Conservation (phyloP, 2,113 vertebrate species). For the Dunckerocampus dactyliophorus region DNA sequence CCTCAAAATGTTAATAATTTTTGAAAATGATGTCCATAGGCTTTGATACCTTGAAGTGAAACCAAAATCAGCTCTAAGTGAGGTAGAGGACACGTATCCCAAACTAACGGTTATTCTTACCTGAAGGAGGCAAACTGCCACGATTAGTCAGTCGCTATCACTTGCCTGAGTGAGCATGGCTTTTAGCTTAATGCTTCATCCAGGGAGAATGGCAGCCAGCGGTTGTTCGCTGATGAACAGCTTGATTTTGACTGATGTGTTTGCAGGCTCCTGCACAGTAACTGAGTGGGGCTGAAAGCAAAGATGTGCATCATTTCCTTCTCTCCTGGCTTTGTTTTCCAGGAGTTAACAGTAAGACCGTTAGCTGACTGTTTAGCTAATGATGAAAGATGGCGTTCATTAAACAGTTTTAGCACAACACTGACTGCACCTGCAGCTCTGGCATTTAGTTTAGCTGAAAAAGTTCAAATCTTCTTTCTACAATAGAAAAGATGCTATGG, state of each 20-base stretch:
- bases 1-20: too few species aligned
- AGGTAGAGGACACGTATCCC: conserved; percentile 38
- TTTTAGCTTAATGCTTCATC: conserved; percentile 44
- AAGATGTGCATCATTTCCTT: conserved; percentile 53
- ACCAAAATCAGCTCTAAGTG: conserved; percentile 18
- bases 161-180: conserved; percentile 49
- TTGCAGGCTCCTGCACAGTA: conserved; percentile 45
- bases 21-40: too few species aligned
- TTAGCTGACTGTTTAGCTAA: conserved; percentile 71
- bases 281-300: conserved; percentile 36
- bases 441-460: conserved; percentile 39
- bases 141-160: conserved; percentile 47
- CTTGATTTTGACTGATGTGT: conserved; percentile 66
- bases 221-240: conserved; percentile 43
- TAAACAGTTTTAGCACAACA: conserved; percentile 70
- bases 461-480: conserved; percentile 26
- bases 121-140: conserved; percentile 37
- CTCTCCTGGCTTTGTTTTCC: conserved; percentile 49
- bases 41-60: not conserved
- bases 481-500: conserved; percentile 2
- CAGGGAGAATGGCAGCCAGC: conserved; percentile 28
- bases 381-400: conserved; percentile 78
- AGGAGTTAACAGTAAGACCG: conserved; percentile 67
- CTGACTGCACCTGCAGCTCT: conserved; percentile 71
- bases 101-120: conserved; percentile 42